Evolutionary conservation across 2,888 invertebrate genomes (phyloP), one percentile per base, ranked within the genome.

Genomic region (Drosophila maculinotata): DNA sequence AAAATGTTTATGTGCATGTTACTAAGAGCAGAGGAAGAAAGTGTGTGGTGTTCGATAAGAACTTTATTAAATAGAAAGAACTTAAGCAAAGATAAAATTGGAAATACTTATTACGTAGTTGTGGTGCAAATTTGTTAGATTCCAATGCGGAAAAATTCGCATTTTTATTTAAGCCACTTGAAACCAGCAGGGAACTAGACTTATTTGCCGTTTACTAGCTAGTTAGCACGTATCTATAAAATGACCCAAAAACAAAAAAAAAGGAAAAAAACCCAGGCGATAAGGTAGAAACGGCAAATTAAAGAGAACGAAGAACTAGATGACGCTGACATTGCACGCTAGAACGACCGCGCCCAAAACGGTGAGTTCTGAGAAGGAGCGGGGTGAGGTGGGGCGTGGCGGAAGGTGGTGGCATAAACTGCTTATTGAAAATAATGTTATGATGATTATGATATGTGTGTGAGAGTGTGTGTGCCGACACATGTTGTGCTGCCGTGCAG

Each of bases 311-410:
- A 54, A 54, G 54, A 65, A 38, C 56, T 52, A 35, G 76, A 75
- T 69, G 75, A 69, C 73, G 70, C 33, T 64, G 64, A 54, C 53
- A 38, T 14, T 70, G 73, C 70, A 70, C 62, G 70, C 68, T 33
- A 73, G n/a, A 54, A 10, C 30, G 38, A 56, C 72, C 72, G 58
- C 72, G 33, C 76, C 72, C 65, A 64, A 56, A 60, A 52, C 42
- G 30, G 28, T 7, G 8, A 7, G 7, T 12, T 39, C 8, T 20
- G 30, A 35, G 26, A 1, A 15, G 42, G 25, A 15, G 9, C 12
- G 26, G 33, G n/a, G 4, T 14, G 44, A 7, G 7, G 39, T 30
- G 14, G n/a, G 14, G 15, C 26, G 14, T 28, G 47, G 23, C 25
- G 36, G 38, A n/a, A 8, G 25, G 38, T 33, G 54, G 36, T 38